phyloP scores from a whole-genome alignment of 2,113 vertebrate genomes.

The Prionailurus viverrinus region DNA sequence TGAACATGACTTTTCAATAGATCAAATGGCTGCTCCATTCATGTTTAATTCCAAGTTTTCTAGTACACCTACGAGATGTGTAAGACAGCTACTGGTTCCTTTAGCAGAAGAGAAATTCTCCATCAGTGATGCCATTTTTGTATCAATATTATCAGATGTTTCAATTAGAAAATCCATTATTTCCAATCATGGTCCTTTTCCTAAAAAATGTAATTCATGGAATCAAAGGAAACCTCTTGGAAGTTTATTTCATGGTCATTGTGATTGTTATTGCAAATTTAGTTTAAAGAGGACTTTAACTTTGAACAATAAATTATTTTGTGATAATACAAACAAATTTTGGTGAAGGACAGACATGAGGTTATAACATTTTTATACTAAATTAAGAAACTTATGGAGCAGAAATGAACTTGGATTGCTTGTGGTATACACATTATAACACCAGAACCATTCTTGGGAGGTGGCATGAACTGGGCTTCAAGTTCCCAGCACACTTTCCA shows the following conservation, averaged over 20 bases:
- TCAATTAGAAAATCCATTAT: not conserved
- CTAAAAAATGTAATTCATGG: not conserved
- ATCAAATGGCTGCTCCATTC: not conserved
- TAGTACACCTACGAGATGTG: no score
- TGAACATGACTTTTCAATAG: not conserved
- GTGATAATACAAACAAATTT: not conserved
- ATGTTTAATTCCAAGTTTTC: not conserved
- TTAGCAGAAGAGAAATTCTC: not conserved
- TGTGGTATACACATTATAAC: not conserved
- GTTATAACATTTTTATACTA: not conserved
- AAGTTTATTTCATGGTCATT: slow-evolving; percentile 1
- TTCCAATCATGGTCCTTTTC: not conserved
- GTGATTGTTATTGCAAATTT: not conserved
- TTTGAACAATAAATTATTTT: not conserved
- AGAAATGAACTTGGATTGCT: not conserved
- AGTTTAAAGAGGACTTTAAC: not conserved
- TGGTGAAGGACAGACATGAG: not conserved
- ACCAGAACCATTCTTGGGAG: not conserved
- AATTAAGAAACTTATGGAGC: not conserved
- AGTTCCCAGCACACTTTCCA: not conserved
- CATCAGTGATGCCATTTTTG: not conserved
- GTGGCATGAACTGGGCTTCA: not conserved
- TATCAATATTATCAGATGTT: not conserved
- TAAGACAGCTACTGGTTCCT: not conserved
- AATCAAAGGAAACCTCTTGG: not conserved